Percentiles rank a stretch among this genome's conserved stretches.
Evolutionary conservation across 1,140 invertebrate genomes (phyloP).

Genomic region (Glossosoma conforme): DNA sequence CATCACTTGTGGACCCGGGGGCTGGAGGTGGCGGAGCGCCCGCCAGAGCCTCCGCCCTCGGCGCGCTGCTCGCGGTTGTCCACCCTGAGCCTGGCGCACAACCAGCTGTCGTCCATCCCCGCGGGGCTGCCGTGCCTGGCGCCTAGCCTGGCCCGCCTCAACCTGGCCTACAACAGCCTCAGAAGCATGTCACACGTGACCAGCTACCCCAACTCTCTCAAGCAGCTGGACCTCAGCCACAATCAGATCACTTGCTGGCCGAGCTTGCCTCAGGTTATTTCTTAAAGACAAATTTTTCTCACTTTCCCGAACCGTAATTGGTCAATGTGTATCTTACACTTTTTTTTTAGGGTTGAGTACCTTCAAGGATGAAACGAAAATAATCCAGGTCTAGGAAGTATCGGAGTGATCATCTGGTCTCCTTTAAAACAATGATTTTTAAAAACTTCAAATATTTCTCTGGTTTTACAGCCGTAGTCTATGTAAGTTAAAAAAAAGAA

Average conservation of each 20-base stretch:
- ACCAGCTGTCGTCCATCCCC: slow-evolving; percentile 83
- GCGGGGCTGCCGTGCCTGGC: slow-evolving; percentile 84
- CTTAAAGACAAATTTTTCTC: too few relatives aligned
- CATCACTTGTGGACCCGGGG: slow-evolving; percentile 69
- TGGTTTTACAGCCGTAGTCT: too few relatives aligned
- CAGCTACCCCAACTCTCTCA: slow-evolving; percentile 80
- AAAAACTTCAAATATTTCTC: too few relatives aligned
- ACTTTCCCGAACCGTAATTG: too few relatives aligned
- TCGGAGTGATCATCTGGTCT: too few relatives aligned
- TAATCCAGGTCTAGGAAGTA: too few relatives aligned
- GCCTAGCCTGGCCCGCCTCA: slow-evolving; percentile 77
- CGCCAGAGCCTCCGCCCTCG: slow-evolving; percentile 43
- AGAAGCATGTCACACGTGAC: slow-evolving; percentile 82
- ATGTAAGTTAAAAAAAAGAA: too few relatives aligned
- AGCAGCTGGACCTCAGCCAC: slow-evolving; percentile 89
- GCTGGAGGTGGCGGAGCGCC: slow-evolving; percentile 64
- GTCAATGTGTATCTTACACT: too few relatives aligned
- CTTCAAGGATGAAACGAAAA: too few relatives aligned
- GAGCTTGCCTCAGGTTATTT: slow-evolving; percentile 60
- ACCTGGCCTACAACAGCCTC: slow-evolving; percentile 84
- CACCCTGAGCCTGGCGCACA: slow-evolving; percentile 84
- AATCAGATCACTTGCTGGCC: slow-evolving; percentile 90
- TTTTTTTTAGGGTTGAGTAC: too few relatives aligned
- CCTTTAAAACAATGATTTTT: too few relatives aligned
- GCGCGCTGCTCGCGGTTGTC: slow-evolving; percentile 55